Evolutionary conservation across 2,797 vertebrate species (phyloP), one percentile per base, ranked within the genome.

Genomic region (Pempheris klunzingeri): DNA sequence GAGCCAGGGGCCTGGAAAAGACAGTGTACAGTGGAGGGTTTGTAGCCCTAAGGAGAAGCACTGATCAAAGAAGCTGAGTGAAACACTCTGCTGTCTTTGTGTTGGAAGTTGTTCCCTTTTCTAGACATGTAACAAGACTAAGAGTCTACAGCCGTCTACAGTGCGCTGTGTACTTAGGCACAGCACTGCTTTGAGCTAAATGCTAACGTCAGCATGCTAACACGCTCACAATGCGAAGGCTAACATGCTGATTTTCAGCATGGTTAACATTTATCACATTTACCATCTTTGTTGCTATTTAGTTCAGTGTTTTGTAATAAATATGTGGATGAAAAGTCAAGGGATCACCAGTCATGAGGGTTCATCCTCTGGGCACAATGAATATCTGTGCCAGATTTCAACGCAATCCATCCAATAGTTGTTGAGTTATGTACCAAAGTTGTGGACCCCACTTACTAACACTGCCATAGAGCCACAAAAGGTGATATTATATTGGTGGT

Each of bases 401-500:
- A 4, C 0, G 20, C 28, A 36, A 36, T 41, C 22, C 10, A 46
- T 60, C 0, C 4, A 66, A 14, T 7, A 11, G 54, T 10, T 66
- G 46, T 12, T 52, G 59, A 63, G 41, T 41, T 71, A 12, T 36
- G 44, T 24, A 63, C 63, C 69, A 44, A 68, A 68, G 64, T 22
- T 34, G 24, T 22, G 20, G 20, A 58, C 58, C 68, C n/a, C 24
- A 50, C 50, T 47, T n/a, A 47, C 14, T 15, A 14, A n/a, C 30
- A 50, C 11, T n/a, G 34, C 30, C 30, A 54, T 13, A n/a, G 54
- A 49, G 39, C 34, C 53, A 78, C 81, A 80, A 50, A 71, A 69
- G 77, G 55, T 57, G 68, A 68, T 58, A 43, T 62, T 50, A 61
- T 69, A 74, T 78, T 53, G 67, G 64, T 47, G 78, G 72, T 18